phyloP scores from a whole-genome alignment of 2,113 vertebrate species.

The Strix uralensis region DNA sequence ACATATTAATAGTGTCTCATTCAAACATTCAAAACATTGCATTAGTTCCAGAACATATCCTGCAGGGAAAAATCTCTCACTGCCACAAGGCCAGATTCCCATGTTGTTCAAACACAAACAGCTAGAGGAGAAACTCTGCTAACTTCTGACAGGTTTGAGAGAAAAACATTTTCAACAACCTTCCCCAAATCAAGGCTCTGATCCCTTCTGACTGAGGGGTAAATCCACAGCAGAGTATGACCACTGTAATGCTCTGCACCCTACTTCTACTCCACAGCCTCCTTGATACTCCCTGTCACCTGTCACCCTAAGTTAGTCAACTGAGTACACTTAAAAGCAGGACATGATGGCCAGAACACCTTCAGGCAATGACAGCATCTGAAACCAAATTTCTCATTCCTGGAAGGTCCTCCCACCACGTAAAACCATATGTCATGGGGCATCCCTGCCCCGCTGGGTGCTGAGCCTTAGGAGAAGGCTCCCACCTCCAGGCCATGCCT shows the following conservation, averaged over 20 bases:
- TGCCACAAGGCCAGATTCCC: neutral
- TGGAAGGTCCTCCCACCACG: neutral
- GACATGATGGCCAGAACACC: neutral
- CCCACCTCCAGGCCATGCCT: neutral
- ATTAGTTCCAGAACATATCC: slow-evolving; percentile 10
- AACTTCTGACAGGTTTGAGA: neutral
- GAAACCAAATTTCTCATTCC: neutral
- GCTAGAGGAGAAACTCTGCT: neutral
- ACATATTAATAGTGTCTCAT: slow-evolving; percentile 31
- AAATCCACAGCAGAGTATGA: neutral
- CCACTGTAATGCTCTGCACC: neutral
- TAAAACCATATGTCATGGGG: neutral
- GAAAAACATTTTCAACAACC: neutral
- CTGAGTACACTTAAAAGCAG: neutral
- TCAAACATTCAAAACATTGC: slow-evolving; percentile 29
- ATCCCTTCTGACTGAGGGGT: neutral
- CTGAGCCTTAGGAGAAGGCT: neutral
- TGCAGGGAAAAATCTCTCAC: slow-evolving; percentile 19
- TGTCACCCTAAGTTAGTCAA: neutral
- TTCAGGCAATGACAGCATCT: neutral
- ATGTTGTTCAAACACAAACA: neutral
- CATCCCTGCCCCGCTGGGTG: neutral
- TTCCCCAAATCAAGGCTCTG: neutral
- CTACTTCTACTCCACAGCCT: neutral
- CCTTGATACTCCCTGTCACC: neutral